Conservation (phyloP, 2,797 vertebrate species). For the Hephaestus fuliginosus region DNA sequence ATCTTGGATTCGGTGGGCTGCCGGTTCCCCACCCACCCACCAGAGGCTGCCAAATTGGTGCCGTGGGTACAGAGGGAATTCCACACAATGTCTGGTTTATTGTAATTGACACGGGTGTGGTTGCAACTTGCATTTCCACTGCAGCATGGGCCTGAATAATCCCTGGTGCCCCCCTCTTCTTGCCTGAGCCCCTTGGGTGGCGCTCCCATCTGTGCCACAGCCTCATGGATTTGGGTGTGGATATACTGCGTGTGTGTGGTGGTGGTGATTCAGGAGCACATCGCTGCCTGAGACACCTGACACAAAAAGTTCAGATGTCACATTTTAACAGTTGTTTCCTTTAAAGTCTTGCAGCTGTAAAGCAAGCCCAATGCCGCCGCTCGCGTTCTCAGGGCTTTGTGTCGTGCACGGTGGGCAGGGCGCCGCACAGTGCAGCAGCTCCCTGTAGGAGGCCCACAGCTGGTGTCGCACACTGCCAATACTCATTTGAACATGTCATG, state of each 20-base stretch:
- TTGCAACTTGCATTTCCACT: constrained; percentile 60
- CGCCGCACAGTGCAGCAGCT: constrained; percentile 51
- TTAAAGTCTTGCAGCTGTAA: constrained; percentile 20
- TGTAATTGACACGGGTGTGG: constrained; percentile 70
- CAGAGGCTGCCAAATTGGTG: constrained; percentile 68
- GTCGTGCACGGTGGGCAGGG: constrained; percentile 29
- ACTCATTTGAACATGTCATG: constrained; percentile 80
- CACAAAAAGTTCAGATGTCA: constrained; percentile 40
- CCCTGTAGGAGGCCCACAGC: constrained; percentile 76
- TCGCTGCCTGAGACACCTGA: constrained; percentile 34
- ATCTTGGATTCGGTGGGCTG: constrained; percentile 43
- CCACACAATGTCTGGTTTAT: constrained; percentile 46
- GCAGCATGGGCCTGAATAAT: constrained; percentile 60
- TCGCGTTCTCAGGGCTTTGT: constrained; percentile 33
- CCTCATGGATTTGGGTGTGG: constrained; percentile 29
- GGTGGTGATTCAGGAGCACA: not conserved
- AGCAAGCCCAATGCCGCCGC: constrained; percentile 40
- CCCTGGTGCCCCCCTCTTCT: constrained; percentile 9
- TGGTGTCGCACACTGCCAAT: constrained; percentile 80
- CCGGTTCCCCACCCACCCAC: constrained; percentile 45
- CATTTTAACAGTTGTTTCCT: constrained; percentile 47
- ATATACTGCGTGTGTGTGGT: not conserved
- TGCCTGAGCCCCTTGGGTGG: constrained; percentile 42
- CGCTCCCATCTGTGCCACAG: constrained; percentile 59
- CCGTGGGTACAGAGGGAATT: constrained; percentile 65